Conservation (phyloP, 2,113 vertebrate genomes). For the Rhipidura dahli region DNA sequence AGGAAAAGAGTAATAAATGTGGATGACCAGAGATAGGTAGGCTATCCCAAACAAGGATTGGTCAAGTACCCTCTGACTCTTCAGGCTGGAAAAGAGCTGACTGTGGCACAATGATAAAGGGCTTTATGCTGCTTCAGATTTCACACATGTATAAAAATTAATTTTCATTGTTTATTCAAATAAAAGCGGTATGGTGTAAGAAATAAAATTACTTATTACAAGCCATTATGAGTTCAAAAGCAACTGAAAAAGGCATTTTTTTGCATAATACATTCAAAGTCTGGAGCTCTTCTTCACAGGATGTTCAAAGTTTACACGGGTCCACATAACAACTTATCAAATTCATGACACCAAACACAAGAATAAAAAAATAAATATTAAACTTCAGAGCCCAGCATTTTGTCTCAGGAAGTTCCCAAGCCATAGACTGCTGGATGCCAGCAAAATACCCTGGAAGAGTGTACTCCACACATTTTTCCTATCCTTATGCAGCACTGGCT, state of each 20-base stretch:
- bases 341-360: not conserved
- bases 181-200: not conserved
- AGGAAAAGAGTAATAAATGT: not conserved
- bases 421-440: not conserved
- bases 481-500: not conserved
- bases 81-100: not conserved
- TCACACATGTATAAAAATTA: not conserved
- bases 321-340: not conserved
- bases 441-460: not conserved
- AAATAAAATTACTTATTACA: not conserved
- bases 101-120: not conserved
- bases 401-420: not conserved
- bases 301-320: not conserved
- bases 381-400: not conserved
- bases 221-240: not conserved
- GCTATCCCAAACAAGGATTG: not conserved
- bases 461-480: fast-evolving
- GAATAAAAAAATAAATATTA: not conserved
- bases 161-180: not conserved
- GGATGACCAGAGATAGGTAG: not conserved
- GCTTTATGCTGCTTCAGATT: not conserved
- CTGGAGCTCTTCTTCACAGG: not conserved
- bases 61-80: not conserved
- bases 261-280: not conserved
- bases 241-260: not conserved